Evolutionary conservation across 2,888 invertebrate species (phyloP).

Genomic region (Heliconius erato): DNA sequence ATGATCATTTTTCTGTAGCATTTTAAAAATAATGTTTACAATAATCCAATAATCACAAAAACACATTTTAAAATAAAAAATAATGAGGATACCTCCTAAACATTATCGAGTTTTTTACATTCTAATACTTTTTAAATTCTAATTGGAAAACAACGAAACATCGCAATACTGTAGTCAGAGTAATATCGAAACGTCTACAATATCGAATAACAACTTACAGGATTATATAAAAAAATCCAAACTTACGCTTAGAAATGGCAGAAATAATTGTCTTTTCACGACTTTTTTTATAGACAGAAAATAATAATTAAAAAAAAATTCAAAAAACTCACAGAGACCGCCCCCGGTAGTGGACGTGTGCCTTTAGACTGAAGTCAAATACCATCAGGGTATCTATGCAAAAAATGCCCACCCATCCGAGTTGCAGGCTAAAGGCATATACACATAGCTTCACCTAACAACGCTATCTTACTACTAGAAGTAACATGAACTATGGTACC

Average conservation of each 20-base stretch:
- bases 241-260: conserved; percentile 68
- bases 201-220: conserved; percentile 74
- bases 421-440: conserved; percentile 44
- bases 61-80: conserved; percentile 68
- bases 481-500: conserved; percentile 67
- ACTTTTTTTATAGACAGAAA: conserved; percentile 43
- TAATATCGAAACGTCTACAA: conserved; percentile 71
- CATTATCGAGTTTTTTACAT: conserved; percentile 69
- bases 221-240: conserved; percentile 74
- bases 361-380: conserved; percentile 41
- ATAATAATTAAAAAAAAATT: conserved; percentile 56
- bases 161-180: conserved; percentile 70
- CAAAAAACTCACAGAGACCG: conserved; percentile 63
- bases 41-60: conserved; percentile 77
- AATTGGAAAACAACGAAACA: conserved; percentile 76
- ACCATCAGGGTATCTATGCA: conserved; percentile 40
- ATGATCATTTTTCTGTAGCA: conserved; percentile 82
- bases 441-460: conserved; percentile 61
- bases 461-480: conserved; percentile 73
- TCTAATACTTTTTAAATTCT: conserved; percentile 69
- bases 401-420: conserved; percentile 42
- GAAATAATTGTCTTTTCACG: conserved; percentile 58
- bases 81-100: conserved; percentile 70
- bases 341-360: conserved; percentile 52
- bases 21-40: conserved; percentile 81